A percentile compares a stretch with the other conserved stretches of the same genome.
These are phyloP conservation scores for Temnothorax nylanderi DNA, from an alignment of 1,140 invertebrate genomes.

Conservation along the genomic window DNA sequence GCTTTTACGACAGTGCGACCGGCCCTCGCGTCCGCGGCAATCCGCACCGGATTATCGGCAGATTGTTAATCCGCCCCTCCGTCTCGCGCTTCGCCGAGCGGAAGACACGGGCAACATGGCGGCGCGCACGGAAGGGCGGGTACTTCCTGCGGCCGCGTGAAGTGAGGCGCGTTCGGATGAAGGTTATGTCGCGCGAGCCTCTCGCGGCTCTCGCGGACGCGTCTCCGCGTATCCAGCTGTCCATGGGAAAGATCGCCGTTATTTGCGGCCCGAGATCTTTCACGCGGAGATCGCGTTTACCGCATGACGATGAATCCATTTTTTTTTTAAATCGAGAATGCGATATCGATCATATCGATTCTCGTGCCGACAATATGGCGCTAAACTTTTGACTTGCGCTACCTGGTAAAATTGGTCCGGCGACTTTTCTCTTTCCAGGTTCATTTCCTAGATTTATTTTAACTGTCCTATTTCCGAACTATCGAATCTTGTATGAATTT, in stretches of 20 bases:
- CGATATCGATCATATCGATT: conserved; percentile 15
- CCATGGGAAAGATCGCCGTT: neutral
- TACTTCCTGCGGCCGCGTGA: conserved; percentile 46
- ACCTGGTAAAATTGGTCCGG: neutral
- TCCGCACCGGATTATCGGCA: conserved; percentile 58
- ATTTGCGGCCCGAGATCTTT: neutral
- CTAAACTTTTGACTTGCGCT: neutral
- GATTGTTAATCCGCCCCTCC: conserved; percentile 66
- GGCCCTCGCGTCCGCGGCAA: conserved; percentile 13
- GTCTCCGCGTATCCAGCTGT: neutral
- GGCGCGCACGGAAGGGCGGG: conserved; percentile 69
- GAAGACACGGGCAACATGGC: conserved; percentile 76
- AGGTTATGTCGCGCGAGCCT: conserved; percentile 4
- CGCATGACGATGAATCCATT: neutral
- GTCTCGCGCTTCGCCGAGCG: conserved; percentile 63
- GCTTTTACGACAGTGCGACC: conserved; percentile 3
- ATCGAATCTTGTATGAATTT: too few relatives aligned
- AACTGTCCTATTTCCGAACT: too few relatives aligned
- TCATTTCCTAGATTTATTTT: too few relatives aligned
- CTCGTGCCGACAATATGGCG: neutral
- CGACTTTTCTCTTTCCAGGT: too few relatives aligned
- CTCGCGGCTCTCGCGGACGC: neutral
- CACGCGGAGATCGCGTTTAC: neutral
- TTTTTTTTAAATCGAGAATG: neutral
- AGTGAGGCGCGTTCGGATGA: too few relatives aligned